Evolutionary conservation across 2,888 invertebrate species (phyloP), one percentile per base, ranked within the genome.

Genomic region (Plagodis dolabraria): DNA sequence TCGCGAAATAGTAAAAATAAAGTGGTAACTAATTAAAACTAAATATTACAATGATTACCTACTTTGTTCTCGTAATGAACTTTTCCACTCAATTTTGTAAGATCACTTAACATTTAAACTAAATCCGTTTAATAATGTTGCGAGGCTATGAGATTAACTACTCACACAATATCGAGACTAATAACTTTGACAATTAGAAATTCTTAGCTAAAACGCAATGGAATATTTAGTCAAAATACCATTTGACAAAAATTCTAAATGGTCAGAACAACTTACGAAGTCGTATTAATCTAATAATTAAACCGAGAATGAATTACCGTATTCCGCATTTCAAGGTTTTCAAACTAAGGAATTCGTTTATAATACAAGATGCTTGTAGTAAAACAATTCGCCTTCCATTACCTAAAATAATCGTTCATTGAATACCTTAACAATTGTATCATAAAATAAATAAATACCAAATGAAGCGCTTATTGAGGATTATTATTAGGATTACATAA

Each of bases 281-380:
- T 33, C 52, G 51, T 48, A 45, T 59, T 49, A 53, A 35, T 59
- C 50, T 50, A 46, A 47, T 54, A 50, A 59, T 57, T 57, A 49
- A 49, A 52, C 38, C 57, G 43, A 52, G 70, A 71, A 75, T 75
- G 69, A 74, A 73, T 75, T 72, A 70, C 66, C 66, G 68, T 74
- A 69, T 77, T 75, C 69, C 71, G 72, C 65, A 68, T 71, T 72
- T 71, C 65, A 33, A 47, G 63, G 68, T 75, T 75, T 75, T 71
- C 74, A 70, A 75, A 75, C 72, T 67, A 69, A 73, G 76, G 74
- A 77, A 77, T 78, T 76, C 75, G 75, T 77, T 76, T 77, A 71
- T 77, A 72, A 75, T 77, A 72, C 69, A 70, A 77, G 71, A 72
- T 71, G 68, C 70, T 52, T 68, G 63, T 57, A 65, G 53, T 60